These are phyloP conservation scores for Sesia apiformis DNA, from an alignment of 2,888 invertebrate genomes.

Conservation along the genomic window DNA sequence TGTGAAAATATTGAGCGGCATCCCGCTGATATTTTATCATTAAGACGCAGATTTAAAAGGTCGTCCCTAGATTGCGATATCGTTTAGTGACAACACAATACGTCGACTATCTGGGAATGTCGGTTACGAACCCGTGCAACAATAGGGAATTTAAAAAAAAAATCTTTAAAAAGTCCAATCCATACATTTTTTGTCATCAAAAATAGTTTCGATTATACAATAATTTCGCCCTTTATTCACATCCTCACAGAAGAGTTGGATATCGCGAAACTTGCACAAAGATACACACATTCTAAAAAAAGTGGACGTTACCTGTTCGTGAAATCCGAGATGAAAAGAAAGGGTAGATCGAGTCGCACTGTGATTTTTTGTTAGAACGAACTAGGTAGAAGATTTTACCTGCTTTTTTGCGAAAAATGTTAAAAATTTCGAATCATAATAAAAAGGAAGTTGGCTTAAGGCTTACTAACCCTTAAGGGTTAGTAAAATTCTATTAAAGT, in stretches of 20 bases:
- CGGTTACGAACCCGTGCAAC: constrained; percentile 58
- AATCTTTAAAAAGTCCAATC: constrained; percentile 48
- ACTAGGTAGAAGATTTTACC: constrained; percentile 31
- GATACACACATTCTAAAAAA: constrained; percentile 54
- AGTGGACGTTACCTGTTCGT: constrained; percentile 67
- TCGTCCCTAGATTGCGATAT: constrained; percentile 44
- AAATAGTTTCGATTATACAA: constrained; percentile 62
- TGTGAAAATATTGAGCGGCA: constrained; percentile 54
- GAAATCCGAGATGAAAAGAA: constrained; percentile 68
- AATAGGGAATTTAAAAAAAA: constrained; percentile 64
- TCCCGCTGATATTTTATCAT: constrained; percentile 70
- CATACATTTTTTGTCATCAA: constrained; percentile 46
- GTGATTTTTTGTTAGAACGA: constrained; percentile 41
- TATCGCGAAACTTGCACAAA: constrained; percentile 63
- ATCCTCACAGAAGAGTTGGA: constrained; percentile 57
- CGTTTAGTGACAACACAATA: constrained; percentile 60
- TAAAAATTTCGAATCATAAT: constrained; percentile 52
- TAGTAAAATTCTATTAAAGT: constrained; percentile 40
- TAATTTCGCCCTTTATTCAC: constrained; percentile 47
- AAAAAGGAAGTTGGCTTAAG: constrained; percentile 60
- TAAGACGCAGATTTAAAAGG: constrained; percentile 50
- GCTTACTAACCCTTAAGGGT: no score
- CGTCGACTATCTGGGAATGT: constrained; percentile 65
- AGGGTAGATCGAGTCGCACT: constrained; percentile 60
- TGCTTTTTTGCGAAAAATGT: constrained; percentile 45